Evolutionary conservation across 1,140 invertebrate species (phyloP).

Genomic region (Laodelphax striatellus): DNA sequence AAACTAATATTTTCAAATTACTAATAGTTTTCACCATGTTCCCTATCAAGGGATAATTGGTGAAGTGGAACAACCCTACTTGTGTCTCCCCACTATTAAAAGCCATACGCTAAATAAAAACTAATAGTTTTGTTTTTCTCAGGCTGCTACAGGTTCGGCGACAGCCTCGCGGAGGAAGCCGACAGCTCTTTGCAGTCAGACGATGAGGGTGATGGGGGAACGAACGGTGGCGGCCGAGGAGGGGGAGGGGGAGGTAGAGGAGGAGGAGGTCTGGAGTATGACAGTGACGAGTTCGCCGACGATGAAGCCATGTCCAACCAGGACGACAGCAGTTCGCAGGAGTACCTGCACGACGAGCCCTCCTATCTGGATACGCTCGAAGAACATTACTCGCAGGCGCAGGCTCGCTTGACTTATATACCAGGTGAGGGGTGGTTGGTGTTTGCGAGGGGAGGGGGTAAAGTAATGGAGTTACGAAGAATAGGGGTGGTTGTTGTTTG

Average conservation of each 20-base stretch:
- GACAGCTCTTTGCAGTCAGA: conserved; percentile 34
- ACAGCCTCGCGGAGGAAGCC: conserved; percentile 50
- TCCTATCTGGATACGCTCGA: conserved; percentile 24
- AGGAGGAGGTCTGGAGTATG: conserved; percentile 36
- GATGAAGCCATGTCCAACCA: conserved; percentile 49
- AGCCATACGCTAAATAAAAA: not conserved
- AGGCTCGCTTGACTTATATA: too few relatives aligned
- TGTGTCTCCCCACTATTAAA: too few relatives aligned
- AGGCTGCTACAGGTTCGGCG: conserved; percentile 51
- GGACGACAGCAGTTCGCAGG: conserved; percentile 45
- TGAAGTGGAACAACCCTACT: too few relatives aligned
- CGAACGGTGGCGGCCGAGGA: conserved; percentile 12
- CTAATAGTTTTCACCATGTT: too few relatives aligned
- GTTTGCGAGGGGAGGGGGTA: too few relatives aligned
- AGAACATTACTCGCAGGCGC: conserved; percentile 11
- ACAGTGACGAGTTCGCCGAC: conserved; percentile 53
- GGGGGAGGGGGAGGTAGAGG: conserved; percentile 13
- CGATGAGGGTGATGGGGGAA: conserved; percentile 34
- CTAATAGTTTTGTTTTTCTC: conserved; percentile 5
- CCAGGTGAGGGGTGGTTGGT: too few relatives aligned
- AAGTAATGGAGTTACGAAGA: too few relatives aligned
- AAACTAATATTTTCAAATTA: too few relatives aligned
- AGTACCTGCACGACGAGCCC: conserved; percentile 38
- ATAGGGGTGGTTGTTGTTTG: too few relatives aligned
- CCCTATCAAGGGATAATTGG: too few relatives aligned